These are phyloP conservation scores for Scaptodrosophila lebanonensis DNA, from an alignment of 1,140 invertebrate species.

Conservation along the genomic window DNA sequence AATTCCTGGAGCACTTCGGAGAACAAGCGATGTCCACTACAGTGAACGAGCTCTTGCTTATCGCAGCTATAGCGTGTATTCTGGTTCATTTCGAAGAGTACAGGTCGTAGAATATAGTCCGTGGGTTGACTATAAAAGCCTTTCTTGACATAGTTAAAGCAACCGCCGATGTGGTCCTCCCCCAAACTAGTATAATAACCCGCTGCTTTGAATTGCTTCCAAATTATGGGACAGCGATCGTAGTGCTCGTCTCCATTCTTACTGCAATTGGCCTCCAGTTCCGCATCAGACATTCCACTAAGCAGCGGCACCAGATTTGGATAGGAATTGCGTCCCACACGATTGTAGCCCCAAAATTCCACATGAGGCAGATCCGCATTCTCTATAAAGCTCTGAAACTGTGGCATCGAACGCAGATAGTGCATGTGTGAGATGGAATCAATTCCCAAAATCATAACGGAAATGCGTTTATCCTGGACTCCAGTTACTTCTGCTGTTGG, in stretches of 20 bases:
- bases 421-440: constrained; percentile 91
- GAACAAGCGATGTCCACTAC: constrained; percentile 28
- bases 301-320: constrained; percentile 86
- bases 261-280: constrained; percentile 80
- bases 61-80: constrained; percentile 36
- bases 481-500: not conserved
- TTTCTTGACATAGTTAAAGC: constrained; percentile 1
- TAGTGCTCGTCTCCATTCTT: constrained; percentile 24
- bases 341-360: constrained; percentile 87
- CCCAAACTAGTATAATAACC: constrained; percentile 35
- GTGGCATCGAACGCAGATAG: constrained; percentile 87
- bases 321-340: constrained; percentile 88
- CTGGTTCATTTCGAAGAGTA: constrained; percentile 30
- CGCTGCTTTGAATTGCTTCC: constrained; percentile 23
- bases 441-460: constrained; percentile 87
- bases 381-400: constrained; percentile 80
- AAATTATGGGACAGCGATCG: constrained; percentile 15
- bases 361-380: constrained; percentile 79
- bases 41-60: constrained; percentile 16
- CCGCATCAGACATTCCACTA: constrained; percentile 80
- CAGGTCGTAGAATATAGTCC: constrained; percentile 33
- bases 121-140: not conserved
- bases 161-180: constrained; percentile 20
- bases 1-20: constrained; percentile 29
- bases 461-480: constrained; percentile 35